Evolutionary conservation across 2,113 vertebrate genomes (phyloP).

Genomic region (Vulpes vulpes): DNA sequence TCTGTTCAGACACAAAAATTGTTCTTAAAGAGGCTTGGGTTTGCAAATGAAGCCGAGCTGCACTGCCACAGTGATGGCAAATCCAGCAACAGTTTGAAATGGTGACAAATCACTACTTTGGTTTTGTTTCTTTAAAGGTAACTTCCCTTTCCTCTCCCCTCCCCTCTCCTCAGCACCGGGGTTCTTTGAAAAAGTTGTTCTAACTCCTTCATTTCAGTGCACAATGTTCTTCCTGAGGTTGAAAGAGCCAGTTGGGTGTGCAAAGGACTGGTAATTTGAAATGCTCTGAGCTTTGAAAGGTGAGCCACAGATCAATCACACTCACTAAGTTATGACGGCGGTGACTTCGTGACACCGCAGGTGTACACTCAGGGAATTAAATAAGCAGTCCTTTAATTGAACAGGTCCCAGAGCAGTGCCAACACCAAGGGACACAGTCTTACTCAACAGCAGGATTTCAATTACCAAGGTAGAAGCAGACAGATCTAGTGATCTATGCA

Average conservation of each 20-base stretch:
- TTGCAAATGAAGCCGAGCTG: conserved; percentile 68
- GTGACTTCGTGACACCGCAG: neutral
- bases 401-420: neutral
- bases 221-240: conserved; percentile 5
- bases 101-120: conserved; percentile 73
- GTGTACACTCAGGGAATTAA: neutral
- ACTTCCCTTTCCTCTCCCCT: neutral
- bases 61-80: conserved; percentile 81
- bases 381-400: conserved; percentile 36
- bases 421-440: neutral
- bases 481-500: neutral
- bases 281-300: neutral
- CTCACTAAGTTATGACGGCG: neutral
- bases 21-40: conserved; percentile 81
- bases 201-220: neutral
- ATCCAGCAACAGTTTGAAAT: conserved; percentile 81
- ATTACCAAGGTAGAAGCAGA: neutral
- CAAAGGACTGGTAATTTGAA: neutral
- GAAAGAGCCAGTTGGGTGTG: neutral
- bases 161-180: neutral
- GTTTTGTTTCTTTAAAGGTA: conserved; percentile 73
- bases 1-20: conserved; percentile 85
- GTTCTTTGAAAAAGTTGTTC: conserved; percentile 60
- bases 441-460: conserved; percentile 17
- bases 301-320: neutral